phyloP scores from a whole-genome alignment of 53 echinoderm and acorn worm genomes.

The Antedon mediterranea region DNA sequence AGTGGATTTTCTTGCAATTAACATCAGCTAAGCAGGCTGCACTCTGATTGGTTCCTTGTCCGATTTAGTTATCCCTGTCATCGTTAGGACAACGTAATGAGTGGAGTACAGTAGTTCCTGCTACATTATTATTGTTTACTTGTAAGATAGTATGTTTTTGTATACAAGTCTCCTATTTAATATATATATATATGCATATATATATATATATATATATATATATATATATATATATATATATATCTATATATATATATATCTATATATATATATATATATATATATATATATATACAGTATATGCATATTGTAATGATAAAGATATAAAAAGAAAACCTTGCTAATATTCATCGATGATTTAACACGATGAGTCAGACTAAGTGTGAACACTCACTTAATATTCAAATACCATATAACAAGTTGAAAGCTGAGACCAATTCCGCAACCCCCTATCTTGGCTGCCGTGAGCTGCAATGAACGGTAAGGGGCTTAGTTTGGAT shows the following conservation, averaged over 20 bases:
- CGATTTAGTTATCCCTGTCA: background rate
- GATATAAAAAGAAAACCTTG: background rate
- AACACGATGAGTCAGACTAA: background rate
- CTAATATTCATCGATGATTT: background rate
- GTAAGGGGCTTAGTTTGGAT: background rate
- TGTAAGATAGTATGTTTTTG: background rate
- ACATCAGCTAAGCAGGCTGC: background rate
- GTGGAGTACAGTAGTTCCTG: background rate
- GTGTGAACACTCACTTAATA: background rate
- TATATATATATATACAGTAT: no score
- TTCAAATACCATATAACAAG: background rate
- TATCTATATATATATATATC: no score
- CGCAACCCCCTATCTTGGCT: background rate
- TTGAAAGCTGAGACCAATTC: background rate
- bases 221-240: no score
- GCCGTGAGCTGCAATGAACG: no score
- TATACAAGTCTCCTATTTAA: background rate
- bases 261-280: no score
- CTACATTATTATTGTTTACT: background rate
- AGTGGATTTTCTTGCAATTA: background rate
- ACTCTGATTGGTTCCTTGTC: background rate
- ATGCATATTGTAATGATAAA: background rate
- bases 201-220: no score
- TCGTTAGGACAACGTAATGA: background rate
- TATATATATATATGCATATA: background rate